Percentiles rank a stretch among this genome's conserved stretches.
Conservation (phyloP, 2,797 vertebrate genomes). For the Artibeus jamaicensis region DNA sequence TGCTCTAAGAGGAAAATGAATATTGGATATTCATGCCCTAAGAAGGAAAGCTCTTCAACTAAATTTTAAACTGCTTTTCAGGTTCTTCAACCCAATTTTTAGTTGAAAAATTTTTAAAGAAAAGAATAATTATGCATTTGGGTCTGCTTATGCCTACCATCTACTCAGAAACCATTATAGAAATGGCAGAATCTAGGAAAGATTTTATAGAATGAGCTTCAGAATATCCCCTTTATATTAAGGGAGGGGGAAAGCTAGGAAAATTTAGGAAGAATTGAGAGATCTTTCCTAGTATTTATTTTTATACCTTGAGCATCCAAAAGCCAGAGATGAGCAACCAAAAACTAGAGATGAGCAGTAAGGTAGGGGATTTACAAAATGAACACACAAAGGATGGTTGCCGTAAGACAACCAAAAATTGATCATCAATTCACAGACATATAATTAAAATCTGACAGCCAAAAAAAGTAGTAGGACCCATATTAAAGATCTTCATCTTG, state of each 20-base stretch:
- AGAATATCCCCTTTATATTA: not conserved
- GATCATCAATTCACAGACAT: not conserved
- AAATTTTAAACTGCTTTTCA: conserved; percentile 43
- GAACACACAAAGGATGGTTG: not conserved
- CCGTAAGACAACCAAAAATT: not conserved
- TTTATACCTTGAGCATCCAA: not conserved
- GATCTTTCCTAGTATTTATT: not conserved
- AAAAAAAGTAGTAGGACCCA: not conserved
- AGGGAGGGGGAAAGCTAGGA: not conserved
- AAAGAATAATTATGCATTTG: conserved; percentile 37
- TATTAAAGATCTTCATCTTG: not conserved
- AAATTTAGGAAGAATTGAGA: conserved; percentile 19
- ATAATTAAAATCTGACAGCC: not conserved
- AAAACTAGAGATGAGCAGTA: not conserved
- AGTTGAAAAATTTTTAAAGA: conserved; percentile 41
- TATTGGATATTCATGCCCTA: not conserved
- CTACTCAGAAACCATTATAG: not conserved
- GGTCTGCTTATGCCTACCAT: conserved; percentile 17
- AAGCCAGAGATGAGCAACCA: not conserved
- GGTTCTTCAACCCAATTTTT: conserved; percentile 10
- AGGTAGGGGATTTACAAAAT: not conserved
- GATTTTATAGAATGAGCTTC: conserved; percentile 37
- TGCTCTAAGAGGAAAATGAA: not conserved
- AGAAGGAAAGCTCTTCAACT: not conserved
- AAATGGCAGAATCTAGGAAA: not conserved